phyloP scores from a whole-genome alignment of 64 coral and sea anemone genomes.

The Catalaphyllia jardinei region DNA sequence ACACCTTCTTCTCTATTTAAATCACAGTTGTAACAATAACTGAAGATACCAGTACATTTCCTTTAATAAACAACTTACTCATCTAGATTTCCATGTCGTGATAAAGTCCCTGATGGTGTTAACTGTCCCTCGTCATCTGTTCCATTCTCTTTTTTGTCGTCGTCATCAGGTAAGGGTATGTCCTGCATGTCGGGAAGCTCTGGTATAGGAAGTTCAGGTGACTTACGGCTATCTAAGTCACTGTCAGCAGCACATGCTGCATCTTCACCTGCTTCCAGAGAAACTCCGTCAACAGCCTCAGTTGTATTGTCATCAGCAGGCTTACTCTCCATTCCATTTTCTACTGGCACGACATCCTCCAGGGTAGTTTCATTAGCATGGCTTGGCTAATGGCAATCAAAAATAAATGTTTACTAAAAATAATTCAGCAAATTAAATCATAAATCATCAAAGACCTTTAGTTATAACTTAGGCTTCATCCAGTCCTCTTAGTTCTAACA shows the following conservation, averaged over 20 bases:
- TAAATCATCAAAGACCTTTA: too few relatives aligned
- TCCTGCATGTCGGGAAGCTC: not conserved
- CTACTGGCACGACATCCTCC: not conserved
- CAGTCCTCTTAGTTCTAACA: too few relatives aligned
- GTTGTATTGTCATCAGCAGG: not conserved
- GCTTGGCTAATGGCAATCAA: not conserved
- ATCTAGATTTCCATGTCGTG: conserved; percentile 27
- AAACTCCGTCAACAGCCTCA: not conserved
- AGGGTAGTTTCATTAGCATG: not conserved
- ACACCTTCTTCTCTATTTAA: too few relatives aligned
- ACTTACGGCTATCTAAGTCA: not conserved
- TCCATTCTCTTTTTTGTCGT: not conserved
- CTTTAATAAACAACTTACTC: not conserved
- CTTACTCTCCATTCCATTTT: conserved; percentile 23
- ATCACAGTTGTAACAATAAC: too few relatives aligned
- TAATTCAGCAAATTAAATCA: too few relatives aligned
- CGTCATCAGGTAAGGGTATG: not conserved
- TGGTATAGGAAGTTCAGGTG: conserved; percentile 11
- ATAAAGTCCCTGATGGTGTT: conserved; percentile 64
- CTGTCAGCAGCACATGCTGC: not conserved
- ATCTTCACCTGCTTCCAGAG: not conserved
- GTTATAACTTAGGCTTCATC: too few relatives aligned
- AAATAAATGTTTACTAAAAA: not conserved
- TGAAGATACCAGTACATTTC: too few relatives aligned
- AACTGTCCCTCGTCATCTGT: conserved; percentile 44